A percentile compares a stretch with the other conserved stretches of the same genome.
phyloP scores from a whole-genome alignment of 2,888 invertebrate genomes.

The Ischnura elegans region DNA sequence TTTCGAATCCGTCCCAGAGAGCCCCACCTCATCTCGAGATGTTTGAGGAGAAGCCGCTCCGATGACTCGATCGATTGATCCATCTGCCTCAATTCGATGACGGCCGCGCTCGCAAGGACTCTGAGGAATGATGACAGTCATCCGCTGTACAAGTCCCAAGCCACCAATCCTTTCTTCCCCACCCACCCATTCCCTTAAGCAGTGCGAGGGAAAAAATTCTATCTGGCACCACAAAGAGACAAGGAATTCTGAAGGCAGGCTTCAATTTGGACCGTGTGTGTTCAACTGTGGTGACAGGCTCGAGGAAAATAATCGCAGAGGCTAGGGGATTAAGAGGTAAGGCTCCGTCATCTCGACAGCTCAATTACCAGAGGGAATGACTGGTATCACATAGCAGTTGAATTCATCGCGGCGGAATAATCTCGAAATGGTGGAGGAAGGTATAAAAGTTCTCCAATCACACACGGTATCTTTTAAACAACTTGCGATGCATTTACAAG shows the following conservation, averaged over 20 bases:
- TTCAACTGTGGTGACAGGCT: neutral
- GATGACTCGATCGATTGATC: conserved; percentile 25
- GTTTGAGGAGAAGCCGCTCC: neutral
- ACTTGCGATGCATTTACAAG: too few relatives aligned
- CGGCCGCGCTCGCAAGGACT: neutral
- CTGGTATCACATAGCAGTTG: too few relatives aligned
- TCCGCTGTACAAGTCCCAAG: neutral
- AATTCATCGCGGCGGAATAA: too few relatives aligned
- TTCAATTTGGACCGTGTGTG: neutral
- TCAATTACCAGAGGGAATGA: too few relatives aligned
- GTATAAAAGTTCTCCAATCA: too few relatives aligned
- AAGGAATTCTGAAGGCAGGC: neutral
- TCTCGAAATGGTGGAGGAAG: too few relatives aligned
- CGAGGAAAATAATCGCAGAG: neutral
- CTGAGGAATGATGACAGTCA: neutral
- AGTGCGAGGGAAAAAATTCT: neutral
- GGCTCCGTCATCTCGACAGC: too few relatives aligned
- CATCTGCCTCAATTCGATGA: neutral
- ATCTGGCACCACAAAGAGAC: neutral
- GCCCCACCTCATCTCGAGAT: neutral
- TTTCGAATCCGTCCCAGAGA: too few relatives aligned
- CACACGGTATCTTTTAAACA: too few relatives aligned
- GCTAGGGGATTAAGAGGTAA: too few relatives aligned
- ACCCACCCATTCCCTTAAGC: too few relatives aligned
- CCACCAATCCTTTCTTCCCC: neutral